Evolutionary conservation across 2,797 vertebrate genomes (phyloP).

Genomic region (Erpetoichthys calabaricus): DNA sequence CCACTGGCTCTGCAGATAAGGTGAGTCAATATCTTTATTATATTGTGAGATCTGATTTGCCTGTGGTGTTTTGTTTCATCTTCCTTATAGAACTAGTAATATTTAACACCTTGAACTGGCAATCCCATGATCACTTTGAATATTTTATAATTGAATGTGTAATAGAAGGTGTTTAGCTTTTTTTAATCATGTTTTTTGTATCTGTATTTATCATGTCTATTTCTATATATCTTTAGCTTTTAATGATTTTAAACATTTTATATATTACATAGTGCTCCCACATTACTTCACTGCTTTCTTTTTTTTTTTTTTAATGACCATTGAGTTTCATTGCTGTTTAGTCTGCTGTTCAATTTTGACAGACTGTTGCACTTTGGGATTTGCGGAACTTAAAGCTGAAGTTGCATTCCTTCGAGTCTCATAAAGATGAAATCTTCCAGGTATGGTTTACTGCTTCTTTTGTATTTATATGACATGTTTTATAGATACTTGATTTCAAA

Average conservation of each 20-base stretch:
- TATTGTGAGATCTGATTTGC: no score
- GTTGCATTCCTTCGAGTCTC: conserved; percentile 94
- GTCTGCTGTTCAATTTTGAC: conserved; percentile 9
- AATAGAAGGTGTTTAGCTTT: background rate
- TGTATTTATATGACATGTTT: background rate
- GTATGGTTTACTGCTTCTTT: conserved; percentile 34
- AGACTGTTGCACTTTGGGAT: conserved; percentile 96
- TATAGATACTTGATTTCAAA: no score
- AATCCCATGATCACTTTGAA: background rate
- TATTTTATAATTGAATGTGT: background rate
- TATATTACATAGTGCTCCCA: no score
- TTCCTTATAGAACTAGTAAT: no score
- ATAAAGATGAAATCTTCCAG: conserved; percentile 98
- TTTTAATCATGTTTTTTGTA: background rate
- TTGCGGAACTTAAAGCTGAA: conserved; percentile 91
- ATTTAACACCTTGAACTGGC: background rate
- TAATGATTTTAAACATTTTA: no score
- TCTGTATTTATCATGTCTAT: no score
- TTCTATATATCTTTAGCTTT: no score
- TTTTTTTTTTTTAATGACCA: no score
- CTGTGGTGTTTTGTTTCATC: no score
- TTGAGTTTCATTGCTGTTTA: no score
- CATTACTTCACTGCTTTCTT: no score
- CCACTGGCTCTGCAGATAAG: conserved; percentile 92
- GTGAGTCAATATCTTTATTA: conserved; percentile 28